These are phyloP conservation scores for Asteroscopus sphinx DNA, from an alignment of 2,888 invertebrate genomes.

Conservation along the genomic window DNA sequence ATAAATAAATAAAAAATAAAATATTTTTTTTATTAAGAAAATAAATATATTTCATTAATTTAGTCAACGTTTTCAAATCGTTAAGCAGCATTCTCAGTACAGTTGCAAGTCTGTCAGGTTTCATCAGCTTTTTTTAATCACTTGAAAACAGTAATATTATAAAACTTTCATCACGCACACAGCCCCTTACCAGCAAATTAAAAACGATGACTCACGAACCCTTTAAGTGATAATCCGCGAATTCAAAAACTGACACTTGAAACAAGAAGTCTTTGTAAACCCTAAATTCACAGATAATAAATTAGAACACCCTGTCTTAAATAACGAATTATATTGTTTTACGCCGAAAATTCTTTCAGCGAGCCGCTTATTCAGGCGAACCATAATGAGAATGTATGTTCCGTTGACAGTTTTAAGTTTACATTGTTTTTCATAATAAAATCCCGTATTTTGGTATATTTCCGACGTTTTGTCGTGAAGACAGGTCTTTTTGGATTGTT, in stretches of 20 bases:
- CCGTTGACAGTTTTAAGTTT: constrained; percentile 49
- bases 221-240: constrained; percentile 56
- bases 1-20: no score
- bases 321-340: constrained; percentile 41
- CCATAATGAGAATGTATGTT: constrained; percentile 55
- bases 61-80: no score
- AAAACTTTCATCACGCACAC: constrained; percentile 39
- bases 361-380: constrained; percentile 35
- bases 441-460: constrained; percentile 42
- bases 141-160: constrained; percentile 38
- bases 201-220: constrained; percentile 45
- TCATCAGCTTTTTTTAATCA: neutral
- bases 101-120: no score
- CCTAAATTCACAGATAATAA: constrained; percentile 33
- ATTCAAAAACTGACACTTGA: constrained; percentile 42
- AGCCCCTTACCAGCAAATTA: constrained; percentile 30
- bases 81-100: no score
- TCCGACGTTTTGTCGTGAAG: constrained; percentile 25
- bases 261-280: constrained; percentile 55
- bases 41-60: no score
- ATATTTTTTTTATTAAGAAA: no score
- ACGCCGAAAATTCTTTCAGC: constrained; percentile 40
- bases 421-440: constrained; percentile 59
- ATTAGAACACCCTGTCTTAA: constrained; percentile 46
- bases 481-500: constrained; percentile 14